Base-by-base conservation (phyloP, 2,888 invertebrate genomes). In the Frankliniella fusca region DNA sequence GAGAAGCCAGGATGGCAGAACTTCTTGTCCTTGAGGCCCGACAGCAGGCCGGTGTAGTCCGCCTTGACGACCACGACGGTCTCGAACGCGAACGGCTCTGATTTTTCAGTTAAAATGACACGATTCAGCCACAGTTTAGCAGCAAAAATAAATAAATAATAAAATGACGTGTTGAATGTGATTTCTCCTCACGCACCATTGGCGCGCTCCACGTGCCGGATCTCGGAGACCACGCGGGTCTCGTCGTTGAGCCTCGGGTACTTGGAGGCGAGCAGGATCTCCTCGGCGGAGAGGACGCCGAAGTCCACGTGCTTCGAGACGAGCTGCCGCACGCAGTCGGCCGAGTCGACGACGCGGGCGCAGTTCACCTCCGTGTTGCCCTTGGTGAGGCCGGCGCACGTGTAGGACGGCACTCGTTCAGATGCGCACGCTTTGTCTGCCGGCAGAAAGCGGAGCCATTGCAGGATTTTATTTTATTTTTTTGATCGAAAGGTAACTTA, bases 1-100 rank as follows among this genome's bases (percentile, higher is more conserved):
- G 89, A 90, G 80, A 92, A 89, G 0, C 93, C 93, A 0, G 93
- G 93, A 87, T 93, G 93, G 84, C 93, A 93, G 86, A 91, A 91
- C 23, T 89, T 90, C 9, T 89, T 89, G 0, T 90, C 90, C 23
- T 87, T 88, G 0, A 93, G 87, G 18, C 89, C 89, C 1, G 87
- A 87, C 3, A 92, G 86, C 0, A 90, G 90, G 18, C 89, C 89
- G 0, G 87, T 87, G 85, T 90, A 90, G 48, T 86, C 87, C 20
- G 86, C 87, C 0, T 89, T 89, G 0, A 93, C 91, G 3, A 93
- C 87, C 0, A 91, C 91, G 8, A 92, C 93, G 0, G 92, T 89
- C 87, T 92, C 90, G 85, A 91, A 92, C 18, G 91, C 89, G 84
- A 87, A 90, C 0, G 87, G 86, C 50, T 90, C 92, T 92, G 84